Evolutionary conservation across 2,113 vertebrate genomes (phyloP).

Genomic region (Psilopsiagon aurifrons): DNA sequence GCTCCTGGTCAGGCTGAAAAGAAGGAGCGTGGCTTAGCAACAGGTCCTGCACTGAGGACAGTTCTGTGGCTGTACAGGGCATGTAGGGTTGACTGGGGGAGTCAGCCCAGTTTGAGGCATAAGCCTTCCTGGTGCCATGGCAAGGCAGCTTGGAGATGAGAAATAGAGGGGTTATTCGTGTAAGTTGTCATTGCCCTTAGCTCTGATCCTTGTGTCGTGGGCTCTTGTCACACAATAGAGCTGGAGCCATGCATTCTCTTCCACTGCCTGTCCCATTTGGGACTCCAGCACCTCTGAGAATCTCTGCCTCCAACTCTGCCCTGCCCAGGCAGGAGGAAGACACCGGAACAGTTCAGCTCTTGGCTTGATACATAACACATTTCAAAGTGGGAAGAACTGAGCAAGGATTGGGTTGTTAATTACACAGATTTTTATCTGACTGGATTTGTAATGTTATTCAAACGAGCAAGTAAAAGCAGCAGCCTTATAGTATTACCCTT

Average conservation of each 20-base stretch:
- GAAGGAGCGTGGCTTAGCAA: neutral
- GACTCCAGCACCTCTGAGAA: neutral
- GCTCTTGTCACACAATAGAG: neutral
- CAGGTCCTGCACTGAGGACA: neutral
- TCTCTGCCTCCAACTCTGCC: neutral
- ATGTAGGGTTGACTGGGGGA: neutral
- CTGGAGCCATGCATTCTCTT: rapidly evolving
- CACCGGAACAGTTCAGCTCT: rapidly evolving
- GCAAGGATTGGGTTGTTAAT: neutral
- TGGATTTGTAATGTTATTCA: neutral
- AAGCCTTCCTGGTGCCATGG: neutral
- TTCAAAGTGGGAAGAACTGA: neutral
- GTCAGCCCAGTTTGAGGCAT: neutral
- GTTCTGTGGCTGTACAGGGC: rapidly evolving
- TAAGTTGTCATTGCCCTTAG: neutral
- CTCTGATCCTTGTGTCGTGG: neutral
- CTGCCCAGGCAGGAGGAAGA: neutral
- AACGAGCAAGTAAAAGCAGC: neutral
- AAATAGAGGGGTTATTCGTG: neutral
- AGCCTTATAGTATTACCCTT: neutral
- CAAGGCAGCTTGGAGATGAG: neutral
- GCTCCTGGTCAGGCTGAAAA: rapidly evolving
- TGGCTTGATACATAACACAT: neutral
- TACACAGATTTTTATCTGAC: neutral
- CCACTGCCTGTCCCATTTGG: rapidly evolving